Percentiles rank a stretch among this genome's conserved stretches.
These are phyloP conservation scores for Pelmatolapia mariae DNA, from an alignment of 2,113 vertebrate genomes.

Conservation along the genomic window DNA sequence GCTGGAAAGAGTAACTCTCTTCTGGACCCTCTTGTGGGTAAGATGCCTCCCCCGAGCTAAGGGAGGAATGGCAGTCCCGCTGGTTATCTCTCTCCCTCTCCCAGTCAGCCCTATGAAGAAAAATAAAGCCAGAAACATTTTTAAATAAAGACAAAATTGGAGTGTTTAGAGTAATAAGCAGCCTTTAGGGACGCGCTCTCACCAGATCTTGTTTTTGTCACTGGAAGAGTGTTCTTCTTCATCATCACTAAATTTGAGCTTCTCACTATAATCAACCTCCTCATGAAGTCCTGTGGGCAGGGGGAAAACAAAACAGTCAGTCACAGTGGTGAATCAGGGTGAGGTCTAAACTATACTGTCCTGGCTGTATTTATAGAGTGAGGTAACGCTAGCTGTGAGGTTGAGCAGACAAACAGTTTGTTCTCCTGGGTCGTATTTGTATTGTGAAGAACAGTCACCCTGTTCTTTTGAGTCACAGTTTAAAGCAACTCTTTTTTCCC, in stretches of 20 bases:
- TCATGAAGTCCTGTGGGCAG: conserved; percentile 86
- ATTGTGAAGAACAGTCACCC: not conserved
- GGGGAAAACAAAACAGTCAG: not conserved
- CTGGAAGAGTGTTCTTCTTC: conserved; percentile 81
- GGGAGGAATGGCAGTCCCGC: conserved; percentile 77
- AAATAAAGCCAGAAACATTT: not conserved
- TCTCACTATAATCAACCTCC: conserved; percentile 97
- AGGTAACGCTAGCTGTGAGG: not conserved
- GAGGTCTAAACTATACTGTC: not conserved
- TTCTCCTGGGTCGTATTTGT: not conserved
- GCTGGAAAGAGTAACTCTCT: conserved; percentile 70
- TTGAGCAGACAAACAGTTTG: not conserved
- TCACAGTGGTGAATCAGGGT: not conserved
- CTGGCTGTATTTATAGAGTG: not conserved
- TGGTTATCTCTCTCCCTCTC: conserved; percentile 80
- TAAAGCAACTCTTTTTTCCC: not conserved
- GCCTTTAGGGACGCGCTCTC: conserved; percentile 5
- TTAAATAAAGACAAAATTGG: not conserved
- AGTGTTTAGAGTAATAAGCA: not conserved
- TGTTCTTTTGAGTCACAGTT: not conserved
- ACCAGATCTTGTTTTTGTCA: conserved; percentile 87
- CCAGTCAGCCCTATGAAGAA: conserved; percentile 79
- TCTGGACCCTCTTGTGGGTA: conserved; percentile 78
- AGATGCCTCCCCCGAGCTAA: conserved; percentile 80
- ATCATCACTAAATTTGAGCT: conserved; percentile 95